Evolutionary conservation across 2,113 vertebrate genomes (phyloP), one percentile per base, ranked within the genome.

Genomic region (Oplegnathus fasciatus): DNA sequence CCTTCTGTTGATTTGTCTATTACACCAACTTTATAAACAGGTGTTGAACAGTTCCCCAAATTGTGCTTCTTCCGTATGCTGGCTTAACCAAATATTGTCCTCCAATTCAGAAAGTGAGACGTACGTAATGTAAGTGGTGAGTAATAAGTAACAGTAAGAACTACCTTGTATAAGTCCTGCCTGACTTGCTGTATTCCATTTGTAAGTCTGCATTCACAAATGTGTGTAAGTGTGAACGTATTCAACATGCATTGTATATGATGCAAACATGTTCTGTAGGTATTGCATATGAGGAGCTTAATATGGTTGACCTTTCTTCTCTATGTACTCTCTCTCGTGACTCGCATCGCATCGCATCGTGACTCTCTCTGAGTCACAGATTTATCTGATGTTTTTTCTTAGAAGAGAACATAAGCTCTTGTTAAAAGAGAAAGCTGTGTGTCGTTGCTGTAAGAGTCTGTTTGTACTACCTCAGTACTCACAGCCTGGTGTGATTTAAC

Each of bases 381-480:
- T 0, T 26, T 34, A 37, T 85, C 37, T 67, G 14, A 44, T 54
- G 46, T 14, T 69, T 75, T 48, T 40, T 72, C 22, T 65, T 24
- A n/a, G 20, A 50, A 26, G 20, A 32, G 28, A 78, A 67, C 46
- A 75, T 14, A 15, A 22, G 40, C 9, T 78, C 77, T 60, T 70
- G 58, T 58, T 67, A 26, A 64, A 58, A 50, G 20, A 44, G n/a
- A 66, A 71, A 58, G 5, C 65, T 40, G 17, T 69, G 34, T 5
- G 0, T 17, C 46, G 68, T 26, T 9, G 42, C 26, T 66, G 30
- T n/a, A 57, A 75, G 26, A 28, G 58, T 66, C 26, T 54, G 30
- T 67, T 75, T 78, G 71, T 70, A 83, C 54, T 58, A 28, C 30
- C 78, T 72, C 69, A n/a, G 67, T 17, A 58, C 32, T 65, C 44